Base-by-base conservation (phyloP, 1,140 invertebrate species). In the Drosophila micromelanica region DNA sequence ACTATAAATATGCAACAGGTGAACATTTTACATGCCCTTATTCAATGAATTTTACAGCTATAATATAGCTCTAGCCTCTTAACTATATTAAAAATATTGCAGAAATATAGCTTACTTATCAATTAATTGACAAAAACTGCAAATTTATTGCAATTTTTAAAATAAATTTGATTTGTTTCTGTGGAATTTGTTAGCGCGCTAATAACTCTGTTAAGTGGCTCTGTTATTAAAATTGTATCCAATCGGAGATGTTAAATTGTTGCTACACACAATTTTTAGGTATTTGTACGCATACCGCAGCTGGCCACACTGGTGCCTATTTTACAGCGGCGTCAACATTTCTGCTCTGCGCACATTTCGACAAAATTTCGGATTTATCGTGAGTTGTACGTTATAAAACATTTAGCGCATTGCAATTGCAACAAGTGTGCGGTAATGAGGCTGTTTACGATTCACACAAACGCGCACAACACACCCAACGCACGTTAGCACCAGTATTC, bases 381-480 rank as follows among this genome's bases (percentile, higher is more conserved):
- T 40, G 78, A 62, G 72, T 79, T 61, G 49, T 73, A 62, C 56
- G 56, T 74, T 62, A 59, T 72, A 77, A 84, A 62, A 57, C 48
- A 86, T 78, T 78, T 86, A 87, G 59, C 75, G 59, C 68, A 51
- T 67, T 85, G 76, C 75, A 76, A 71, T 63, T 84, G 62, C 73
- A 65, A 45, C 73, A 77, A 74, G 55, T 72, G 67, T 48, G 70
- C 77, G 84, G 80, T 89, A 89, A 89, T 89, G 84, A 84, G n/a
- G 60, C 38, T 62, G 69, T 72, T 74, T 68, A 79, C 76, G 51
- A 68, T 56, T 71, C 43, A 13, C n/a, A 75, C n/a, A 40, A 67
- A 59, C 55, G 74, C 64, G 63, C 38, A 61, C 20, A 62, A 46
- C 32, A 46, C 64, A 43, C 55, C 49, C 20, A 71, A 62, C 64